Conservation (phyloP, 2,113 vertebrate species). For the Dromaius novaehollandiae region DNA sequence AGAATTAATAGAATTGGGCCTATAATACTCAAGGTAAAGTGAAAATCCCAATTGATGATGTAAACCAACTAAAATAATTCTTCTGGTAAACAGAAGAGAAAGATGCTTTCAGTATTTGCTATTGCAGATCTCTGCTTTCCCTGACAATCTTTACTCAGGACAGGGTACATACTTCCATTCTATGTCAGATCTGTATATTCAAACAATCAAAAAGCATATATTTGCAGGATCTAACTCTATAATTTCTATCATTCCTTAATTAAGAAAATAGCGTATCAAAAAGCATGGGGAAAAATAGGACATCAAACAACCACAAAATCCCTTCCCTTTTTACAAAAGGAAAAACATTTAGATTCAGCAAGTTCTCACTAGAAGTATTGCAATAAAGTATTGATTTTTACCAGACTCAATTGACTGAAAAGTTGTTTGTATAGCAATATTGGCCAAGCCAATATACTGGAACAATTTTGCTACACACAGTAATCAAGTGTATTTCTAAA, state of each 20-base stretch:
- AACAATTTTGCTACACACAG: conserved; percentile 83
- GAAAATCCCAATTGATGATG: neutral
- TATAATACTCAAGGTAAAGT: neutral
- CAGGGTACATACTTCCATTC: neutral
- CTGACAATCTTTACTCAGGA: neutral
- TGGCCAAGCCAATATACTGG: conserved; percentile 90
- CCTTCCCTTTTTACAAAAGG: conserved; percentile 55
- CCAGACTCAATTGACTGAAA: conserved; percentile 96
- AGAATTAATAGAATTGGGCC: fast-evolving
- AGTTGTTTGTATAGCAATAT: conserved; percentile 98
- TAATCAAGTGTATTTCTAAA: conserved; percentile 93
- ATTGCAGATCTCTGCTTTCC: neutral
- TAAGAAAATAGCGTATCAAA: neutral
- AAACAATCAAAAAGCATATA: neutral
- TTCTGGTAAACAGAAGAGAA: neutral
- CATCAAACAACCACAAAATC: conserved; percentile 40
- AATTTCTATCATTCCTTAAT: conserved; percentile 17
- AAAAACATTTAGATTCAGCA: conserved; percentile 84
- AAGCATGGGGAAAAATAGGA: conserved; percentile 31
- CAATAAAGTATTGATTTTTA: conserved; percentile 92
- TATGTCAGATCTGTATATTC: neutral
- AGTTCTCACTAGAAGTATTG: conserved; percentile 83
- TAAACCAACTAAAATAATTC: neutral
- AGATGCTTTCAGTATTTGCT: neutral
- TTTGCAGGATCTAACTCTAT: neutral